Conservation (phyloP, 1,140 invertebrate species). For the Pseudomyrmex dendroicus region DNA sequence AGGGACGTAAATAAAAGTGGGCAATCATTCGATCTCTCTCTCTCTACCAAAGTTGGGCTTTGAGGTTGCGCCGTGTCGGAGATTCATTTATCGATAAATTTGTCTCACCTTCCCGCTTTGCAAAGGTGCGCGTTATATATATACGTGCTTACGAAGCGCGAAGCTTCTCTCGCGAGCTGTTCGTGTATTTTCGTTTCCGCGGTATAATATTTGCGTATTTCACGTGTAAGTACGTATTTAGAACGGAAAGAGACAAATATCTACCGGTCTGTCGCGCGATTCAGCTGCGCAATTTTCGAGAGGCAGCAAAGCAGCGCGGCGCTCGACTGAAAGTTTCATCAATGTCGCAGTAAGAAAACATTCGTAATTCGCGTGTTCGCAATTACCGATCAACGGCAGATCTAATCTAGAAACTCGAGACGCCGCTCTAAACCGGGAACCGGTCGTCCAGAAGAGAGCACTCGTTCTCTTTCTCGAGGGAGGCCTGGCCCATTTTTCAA, state of each 20-base stretch:
- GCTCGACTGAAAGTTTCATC: not conserved
- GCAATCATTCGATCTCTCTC: conserved; percentile 44
- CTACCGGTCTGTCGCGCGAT: no score
- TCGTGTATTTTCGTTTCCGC: not conserved
- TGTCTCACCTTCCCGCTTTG: conserved; percentile 30
- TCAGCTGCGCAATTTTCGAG: conserved; percentile 31
- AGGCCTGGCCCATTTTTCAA: conserved; percentile 82
- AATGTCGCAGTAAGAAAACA: conserved; percentile 5
- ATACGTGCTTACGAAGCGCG: not conserved
- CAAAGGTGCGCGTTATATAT: not conserved
- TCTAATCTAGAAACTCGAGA: conserved; percentile 54
- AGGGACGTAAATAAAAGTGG: conserved; percentile 62
- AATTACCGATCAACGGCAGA: conserved; percentile 46
- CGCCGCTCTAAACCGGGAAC: conserved; percentile 58
- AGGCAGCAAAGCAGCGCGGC: not conserved
- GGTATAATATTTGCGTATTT: not conserved
- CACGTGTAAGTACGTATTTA: no score
- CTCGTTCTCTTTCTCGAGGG: conserved; percentile 66
- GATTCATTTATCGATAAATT: conserved; percentile 48
- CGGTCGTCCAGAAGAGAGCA: conserved; percentile 55
- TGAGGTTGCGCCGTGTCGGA: conserved; percentile 38
- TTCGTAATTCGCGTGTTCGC: not conserved
- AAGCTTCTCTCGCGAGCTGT: not conserved
- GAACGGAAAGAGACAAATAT: not conserved
- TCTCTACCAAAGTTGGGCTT: not conserved